Conservation (phyloP, 2,888 invertebrate species). For the Drosophila tripunctata region DNA sequence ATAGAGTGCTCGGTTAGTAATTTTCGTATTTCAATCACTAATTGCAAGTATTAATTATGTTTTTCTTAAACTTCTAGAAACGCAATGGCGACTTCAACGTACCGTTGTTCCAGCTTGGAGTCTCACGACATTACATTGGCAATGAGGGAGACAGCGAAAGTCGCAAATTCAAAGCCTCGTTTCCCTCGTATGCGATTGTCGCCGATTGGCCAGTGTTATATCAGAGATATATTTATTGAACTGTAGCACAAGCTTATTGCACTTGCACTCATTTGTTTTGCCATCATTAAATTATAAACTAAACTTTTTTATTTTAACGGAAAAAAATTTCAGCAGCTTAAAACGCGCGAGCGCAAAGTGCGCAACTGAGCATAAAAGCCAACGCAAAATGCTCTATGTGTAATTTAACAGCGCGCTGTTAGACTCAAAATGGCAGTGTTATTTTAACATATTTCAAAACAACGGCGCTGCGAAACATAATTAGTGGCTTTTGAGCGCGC, state of each 20-base stretch:
- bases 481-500: conserved; percentile 11
- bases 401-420: background rate
- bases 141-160: conserved; percentile 83
- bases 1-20: conserved; percentile 58
- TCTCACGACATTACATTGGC: conserved; percentile 84
- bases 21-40: fast-evolving
- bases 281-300: background rate
- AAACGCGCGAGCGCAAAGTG: background rate
- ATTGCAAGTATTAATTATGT: too few relatives aligned
- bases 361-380: background rate
- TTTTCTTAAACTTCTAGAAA: conserved; percentile 35
- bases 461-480: conserved; percentile 12
- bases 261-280: background rate
- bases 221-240: conserved; percentile 78
- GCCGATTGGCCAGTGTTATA: conserved; percentile 85
- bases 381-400: background rate
- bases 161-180: conserved; percentile 82
- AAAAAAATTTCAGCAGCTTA: background rate
- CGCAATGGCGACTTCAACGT: conserved; percentile 43
- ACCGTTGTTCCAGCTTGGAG: conserved; percentile 81
- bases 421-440: background rate
- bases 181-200: conserved; percentile 85
- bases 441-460: conserved; percentile 4
- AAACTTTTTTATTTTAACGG: too few relatives aligned
- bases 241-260: background rate